A percentile compares a stretch with the other conserved stretches of the same genome.
phyloP scores from a whole-genome alignment of 2,888 invertebrate genomes.

The Acronicta aceris region DNA sequence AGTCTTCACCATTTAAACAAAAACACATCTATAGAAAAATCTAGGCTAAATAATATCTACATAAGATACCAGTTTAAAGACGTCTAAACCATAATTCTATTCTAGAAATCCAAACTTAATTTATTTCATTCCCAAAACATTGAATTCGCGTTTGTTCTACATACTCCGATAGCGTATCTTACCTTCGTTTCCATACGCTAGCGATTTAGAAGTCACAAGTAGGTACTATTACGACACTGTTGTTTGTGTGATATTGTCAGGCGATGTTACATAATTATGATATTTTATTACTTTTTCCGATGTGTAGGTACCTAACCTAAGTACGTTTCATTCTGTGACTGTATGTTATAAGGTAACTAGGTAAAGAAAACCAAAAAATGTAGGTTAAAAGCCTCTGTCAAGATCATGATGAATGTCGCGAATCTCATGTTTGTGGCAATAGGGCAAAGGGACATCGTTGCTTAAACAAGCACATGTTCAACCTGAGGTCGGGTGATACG shows the following conservation, averaged over 20 bases:
- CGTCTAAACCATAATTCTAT: too few relatives aligned
- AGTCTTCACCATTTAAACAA: too few relatives aligned
- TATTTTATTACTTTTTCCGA: slow-evolving; percentile 28
- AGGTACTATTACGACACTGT: slow-evolving; percentile 7
- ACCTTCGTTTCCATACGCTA: slow-evolving; percentile 1
- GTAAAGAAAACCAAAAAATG: too few relatives aligned
- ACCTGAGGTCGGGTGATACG: too few relatives aligned
- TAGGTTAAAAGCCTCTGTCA: too few relatives aligned
- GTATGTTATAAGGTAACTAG: too few relatives aligned
- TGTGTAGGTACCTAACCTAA: slow-evolving; percentile 13
- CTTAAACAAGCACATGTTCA: too few relatives aligned
- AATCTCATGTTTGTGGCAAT: too few relatives aligned
- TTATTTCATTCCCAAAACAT: neutral
- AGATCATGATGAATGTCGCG: neutral
- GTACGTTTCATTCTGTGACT: slow-evolving; percentile 16
- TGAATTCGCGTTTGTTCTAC: neutral
- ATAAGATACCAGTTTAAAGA: too few relatives aligned
- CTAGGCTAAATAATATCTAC: too few relatives aligned
- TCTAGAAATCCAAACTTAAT: neutral
- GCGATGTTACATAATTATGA: slow-evolving; percentile 19
- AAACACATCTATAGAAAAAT: too few relatives aligned
- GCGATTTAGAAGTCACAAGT: slow-evolving; percentile 15
- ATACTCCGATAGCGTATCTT: neutral
- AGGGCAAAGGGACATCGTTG: too few relatives aligned
- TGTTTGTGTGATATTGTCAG: slow-evolving; percentile 34